Evolutionary conservation across 2,797 vertebrate genomes (phyloP).

Genomic region (Neomorphus geoffroyi): DNA sequence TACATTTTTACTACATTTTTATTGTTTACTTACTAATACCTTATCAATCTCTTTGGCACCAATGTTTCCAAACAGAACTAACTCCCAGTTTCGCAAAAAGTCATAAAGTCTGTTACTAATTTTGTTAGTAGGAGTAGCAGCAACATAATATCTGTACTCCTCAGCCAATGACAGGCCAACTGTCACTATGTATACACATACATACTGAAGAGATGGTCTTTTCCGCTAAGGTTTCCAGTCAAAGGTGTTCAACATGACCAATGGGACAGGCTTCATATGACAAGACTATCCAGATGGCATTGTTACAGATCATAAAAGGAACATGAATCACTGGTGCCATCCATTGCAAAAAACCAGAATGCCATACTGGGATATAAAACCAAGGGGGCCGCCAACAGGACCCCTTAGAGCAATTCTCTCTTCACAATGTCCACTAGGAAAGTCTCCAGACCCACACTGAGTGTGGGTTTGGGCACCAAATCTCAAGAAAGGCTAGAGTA

Average conservation of each 20-base stretch:
- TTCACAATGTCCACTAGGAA: not conserved
- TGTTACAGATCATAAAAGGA: not conserved
- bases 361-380: not conserved
- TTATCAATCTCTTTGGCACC: not conserved
- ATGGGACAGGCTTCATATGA: not conserved
- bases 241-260: not conserved
- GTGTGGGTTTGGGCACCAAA: fast-evolving
- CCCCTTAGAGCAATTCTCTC: not conserved
- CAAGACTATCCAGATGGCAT: not conserved
- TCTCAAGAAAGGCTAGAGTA: not conserved
- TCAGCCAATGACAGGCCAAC: not conserved
- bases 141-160: not conserved
- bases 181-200: not conserved
- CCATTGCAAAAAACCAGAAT: not conserved
- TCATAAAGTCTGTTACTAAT: not conserved
- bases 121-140: not conserved
- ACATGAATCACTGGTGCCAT: not conserved
- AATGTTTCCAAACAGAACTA: not conserved
- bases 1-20: not conserved
- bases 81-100: not conserved
- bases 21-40: not conserved
- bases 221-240: not conserved
- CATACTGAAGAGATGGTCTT: not conserved
- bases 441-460: not conserved
- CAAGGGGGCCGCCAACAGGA: not conserved